Conservation (phyloP, 2,797 vertebrate genomes). For the Rhinatrema bivittatum region DNA sequence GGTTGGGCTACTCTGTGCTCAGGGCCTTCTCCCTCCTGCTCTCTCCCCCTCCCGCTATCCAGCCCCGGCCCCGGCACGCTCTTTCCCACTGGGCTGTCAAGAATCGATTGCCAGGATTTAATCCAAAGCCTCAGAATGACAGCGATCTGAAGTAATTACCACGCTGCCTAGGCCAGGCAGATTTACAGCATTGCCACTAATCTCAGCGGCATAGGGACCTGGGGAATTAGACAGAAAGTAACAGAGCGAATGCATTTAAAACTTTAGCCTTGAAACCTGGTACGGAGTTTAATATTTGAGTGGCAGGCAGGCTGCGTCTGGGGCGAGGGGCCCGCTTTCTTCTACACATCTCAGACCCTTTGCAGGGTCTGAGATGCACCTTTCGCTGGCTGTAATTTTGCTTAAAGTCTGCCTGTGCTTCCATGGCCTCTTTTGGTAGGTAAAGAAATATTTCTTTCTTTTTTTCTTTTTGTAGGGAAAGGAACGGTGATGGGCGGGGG, state of each 20-base stretch:
- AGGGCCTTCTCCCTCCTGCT: background rate
- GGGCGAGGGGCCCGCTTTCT: too few species aligned
- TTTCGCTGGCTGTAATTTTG: too few species aligned
- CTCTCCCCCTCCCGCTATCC: too few species aligned
- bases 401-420: too few species aligned
- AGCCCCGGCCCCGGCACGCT: conserved; percentile 10
- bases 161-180: conserved; percentile 44
- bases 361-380: too few species aligned
- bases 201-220: conserved; percentile 53
- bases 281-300: too few species aligned
- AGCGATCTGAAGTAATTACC: conserved; percentile 63
- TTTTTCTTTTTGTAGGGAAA: too few species aligned
- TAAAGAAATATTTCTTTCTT: too few species aligned
- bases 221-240: conserved; percentile 60
- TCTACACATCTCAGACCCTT: too few species aligned
- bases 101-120: conserved; percentile 33
- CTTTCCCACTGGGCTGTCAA: conserved; percentile 26
- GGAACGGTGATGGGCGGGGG: too few species aligned
- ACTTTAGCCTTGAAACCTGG: conserved; percentile 26
- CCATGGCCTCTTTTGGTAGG: too few species aligned
- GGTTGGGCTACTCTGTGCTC: conserved; percentile 5
- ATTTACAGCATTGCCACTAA: conserved; percentile 54
- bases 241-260: conserved; percentile 58
- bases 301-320: too few species aligned
- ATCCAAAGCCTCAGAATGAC: conserved; percentile 43